Evolutionary conservation across 2,797 vertebrate species (phyloP).

Genomic region (Acanthurus leucopareius): DNA sequence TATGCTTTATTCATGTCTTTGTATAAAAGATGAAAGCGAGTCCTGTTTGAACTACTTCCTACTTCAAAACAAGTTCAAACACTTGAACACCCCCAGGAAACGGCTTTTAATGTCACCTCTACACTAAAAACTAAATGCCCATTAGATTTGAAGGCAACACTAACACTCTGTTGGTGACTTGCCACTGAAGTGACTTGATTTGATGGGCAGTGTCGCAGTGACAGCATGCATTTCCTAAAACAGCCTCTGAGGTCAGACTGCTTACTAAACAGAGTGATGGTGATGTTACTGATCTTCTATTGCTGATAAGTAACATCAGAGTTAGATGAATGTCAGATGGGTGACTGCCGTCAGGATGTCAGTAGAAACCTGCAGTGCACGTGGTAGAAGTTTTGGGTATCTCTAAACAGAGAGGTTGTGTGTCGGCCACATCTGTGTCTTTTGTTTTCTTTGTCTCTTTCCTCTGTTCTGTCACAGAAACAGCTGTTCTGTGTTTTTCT

Average conservation of each 20-base stretch:
- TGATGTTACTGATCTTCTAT: not conserved
- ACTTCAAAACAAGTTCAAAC: slow-evolving; percentile 1
- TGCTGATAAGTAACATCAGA: slow-evolving; percentile 6
- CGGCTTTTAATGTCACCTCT: not conserved
- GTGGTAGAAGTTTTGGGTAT: slow-evolving; percentile 28
- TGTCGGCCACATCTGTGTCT: slow-evolving; percentile 41
- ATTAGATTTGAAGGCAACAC: slow-evolving; percentile 11
- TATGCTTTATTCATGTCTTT: not conserved
- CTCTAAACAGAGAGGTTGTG: slow-evolving; percentile 78
- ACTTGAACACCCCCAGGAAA: not conserved
- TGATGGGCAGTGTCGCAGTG: not conserved
- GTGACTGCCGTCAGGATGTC: not conserved
- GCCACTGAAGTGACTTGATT: not conserved
- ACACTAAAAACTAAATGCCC: not conserved
- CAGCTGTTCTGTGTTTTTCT: slow-evolving; percentile 33
- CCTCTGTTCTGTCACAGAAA: slow-evolving; percentile 32
- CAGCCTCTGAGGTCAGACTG: not conserved
- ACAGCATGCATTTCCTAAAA: slow-evolving; percentile 1
- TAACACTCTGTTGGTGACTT: not conserved
- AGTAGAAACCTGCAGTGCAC: slow-evolving; percentile 1
- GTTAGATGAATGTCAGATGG: not conserved
- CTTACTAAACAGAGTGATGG: not conserved
- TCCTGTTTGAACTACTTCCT: not conserved
- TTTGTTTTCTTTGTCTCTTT: slow-evolving; percentile 37
- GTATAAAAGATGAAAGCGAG: not conserved